Conservation (phyloP, 2,888 invertebrate species). For the Cyclophora punctaria region DNA sequence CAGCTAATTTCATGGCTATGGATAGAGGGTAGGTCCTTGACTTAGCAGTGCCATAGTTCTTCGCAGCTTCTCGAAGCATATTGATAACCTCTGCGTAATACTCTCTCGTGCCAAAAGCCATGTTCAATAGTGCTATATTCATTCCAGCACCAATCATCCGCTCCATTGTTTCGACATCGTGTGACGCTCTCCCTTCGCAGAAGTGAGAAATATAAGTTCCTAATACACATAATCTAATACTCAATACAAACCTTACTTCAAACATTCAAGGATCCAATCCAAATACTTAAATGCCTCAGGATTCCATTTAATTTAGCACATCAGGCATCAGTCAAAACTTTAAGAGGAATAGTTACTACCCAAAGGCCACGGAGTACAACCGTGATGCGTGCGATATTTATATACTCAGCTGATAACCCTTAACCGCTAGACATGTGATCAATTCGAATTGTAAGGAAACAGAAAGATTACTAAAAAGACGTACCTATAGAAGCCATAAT, state of each 20-base stretch:
- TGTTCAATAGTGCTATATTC: conserved; percentile 66
- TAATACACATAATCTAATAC: too few relatives aligned
- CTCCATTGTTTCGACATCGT: conserved; percentile 49
- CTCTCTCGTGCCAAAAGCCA: conserved; percentile 50
- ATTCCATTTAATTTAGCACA: too few relatives aligned
- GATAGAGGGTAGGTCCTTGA: conserved; percentile 82
- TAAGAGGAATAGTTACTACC: too few relatives aligned
- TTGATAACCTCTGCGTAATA: conserved; percentile 60
- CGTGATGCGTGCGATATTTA: too few relatives aligned
- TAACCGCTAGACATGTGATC: too few relatives aligned
- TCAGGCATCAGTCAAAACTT: too few relatives aligned
- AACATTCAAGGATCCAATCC: too few relatives aligned
- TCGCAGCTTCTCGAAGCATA: conserved; percentile 54
- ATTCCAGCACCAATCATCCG: conserved; percentile 71
- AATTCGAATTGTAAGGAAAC: background rate
- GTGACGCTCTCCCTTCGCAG: conserved; percentile 43
- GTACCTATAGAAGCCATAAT: conserved; percentile 74
- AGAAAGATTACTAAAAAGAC: background rate
- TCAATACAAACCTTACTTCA: too few relatives aligned
- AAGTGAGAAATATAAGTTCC: too few relatives aligned
- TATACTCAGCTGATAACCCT: too few relatives aligned
- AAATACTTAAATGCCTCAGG: too few relatives aligned
- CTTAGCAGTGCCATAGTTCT: conserved; percentile 76
- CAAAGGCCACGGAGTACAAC: too few relatives aligned
- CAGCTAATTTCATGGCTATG: conserved; percentile 89